phyloP scores from a whole-genome alignment of 2,797 vertebrate genomes.

The Xiphophorus birchmanni region DNA sequence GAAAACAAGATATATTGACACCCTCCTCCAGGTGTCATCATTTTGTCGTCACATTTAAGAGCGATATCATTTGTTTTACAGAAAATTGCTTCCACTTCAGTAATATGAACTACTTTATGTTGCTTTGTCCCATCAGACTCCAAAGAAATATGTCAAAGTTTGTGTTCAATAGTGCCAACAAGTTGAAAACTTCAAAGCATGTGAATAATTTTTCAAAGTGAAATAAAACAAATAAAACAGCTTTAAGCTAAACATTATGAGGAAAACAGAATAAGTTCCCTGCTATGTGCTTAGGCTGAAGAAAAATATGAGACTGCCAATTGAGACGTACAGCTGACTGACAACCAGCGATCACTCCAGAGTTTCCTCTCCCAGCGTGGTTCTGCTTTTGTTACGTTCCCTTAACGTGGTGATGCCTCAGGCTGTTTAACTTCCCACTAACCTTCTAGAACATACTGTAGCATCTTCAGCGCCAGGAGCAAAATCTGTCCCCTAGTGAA shows the following conservation, averaged over 20 bases:
- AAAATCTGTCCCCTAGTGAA: conserved; percentile 44
- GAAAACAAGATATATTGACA: no score
- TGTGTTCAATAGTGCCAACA: neutral
- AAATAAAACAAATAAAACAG: neutral
- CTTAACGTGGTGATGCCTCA: conserved; percentile 25
- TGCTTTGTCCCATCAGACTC: neutral
- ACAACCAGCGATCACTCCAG: conserved; percentile 13
- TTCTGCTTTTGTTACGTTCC: conserved; percentile 12
- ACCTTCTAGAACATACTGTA: conserved; percentile 48
- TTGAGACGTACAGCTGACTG: conserved; percentile 2
- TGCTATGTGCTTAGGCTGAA: neutral
- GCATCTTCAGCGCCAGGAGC: conserved; percentile 46
- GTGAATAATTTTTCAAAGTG: neutral
- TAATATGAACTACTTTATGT: neutral
- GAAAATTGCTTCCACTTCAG: neutral
- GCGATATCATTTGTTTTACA: neutral
- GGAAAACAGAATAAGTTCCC: neutral
- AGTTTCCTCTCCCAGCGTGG: conserved; percentile 41
- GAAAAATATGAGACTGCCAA: neutral
- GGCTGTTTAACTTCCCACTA: conserved; percentile 60
- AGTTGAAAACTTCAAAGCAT: neutral
- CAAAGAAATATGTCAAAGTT: neutral
- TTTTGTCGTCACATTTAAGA: neutral
- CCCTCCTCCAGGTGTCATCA: neutral
- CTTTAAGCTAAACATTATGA: neutral